These are phyloP conservation scores for Anarsia innoxiella DNA, from an alignment of 2,888 invertebrate genomes.

Conservation along the genomic window DNA sequence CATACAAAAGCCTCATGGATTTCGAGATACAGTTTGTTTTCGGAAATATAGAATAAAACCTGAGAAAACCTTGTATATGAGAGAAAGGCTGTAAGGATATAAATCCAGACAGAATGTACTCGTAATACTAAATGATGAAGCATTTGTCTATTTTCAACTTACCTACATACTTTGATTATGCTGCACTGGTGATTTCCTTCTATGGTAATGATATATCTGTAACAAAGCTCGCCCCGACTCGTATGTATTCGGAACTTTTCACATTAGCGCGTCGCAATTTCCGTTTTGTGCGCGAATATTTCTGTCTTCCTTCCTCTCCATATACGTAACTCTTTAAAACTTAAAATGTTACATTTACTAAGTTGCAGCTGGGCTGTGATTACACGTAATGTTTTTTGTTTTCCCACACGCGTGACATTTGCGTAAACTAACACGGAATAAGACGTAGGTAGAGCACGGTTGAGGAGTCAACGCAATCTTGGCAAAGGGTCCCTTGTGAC, in stretches of 20 bases:
- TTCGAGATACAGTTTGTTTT: too few species aligned
- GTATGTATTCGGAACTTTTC: slow-evolving; percentile 45
- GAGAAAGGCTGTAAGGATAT: too few species aligned
- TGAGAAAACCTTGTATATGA: too few species aligned
- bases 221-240: slow-evolving; percentile 28
- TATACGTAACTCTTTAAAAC: too few species aligned
- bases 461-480: slow-evolving; percentile 60
- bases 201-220: slow-evolving; percentile 32
- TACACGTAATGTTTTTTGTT: slow-evolving; percentile 1
- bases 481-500: slow-evolving; percentile 55
- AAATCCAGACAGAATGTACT: too few species aligned
- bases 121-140: too few species aligned
- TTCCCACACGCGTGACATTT: slow-evolving; percentile 4
- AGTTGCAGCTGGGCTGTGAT: not conserved
- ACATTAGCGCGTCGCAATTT: slow-evolving; percentile 50
- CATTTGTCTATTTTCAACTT: too few species aligned
- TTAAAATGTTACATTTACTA: slow-evolving; percentile 6
- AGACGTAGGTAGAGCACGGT: slow-evolving; percentile 39
- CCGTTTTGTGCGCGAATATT: slow-evolving; percentile 27
- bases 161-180: too few species aligned
- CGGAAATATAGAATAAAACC: too few species aligned
- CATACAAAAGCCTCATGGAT: too few species aligned
- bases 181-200: too few species aligned
- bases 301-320: slow-evolving; percentile 12
- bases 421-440: slow-evolving; percentile 23